Evolutionary conservation across 2,113 vertebrate genomes (phyloP).

Genomic region (Pavo muticus): DNA sequence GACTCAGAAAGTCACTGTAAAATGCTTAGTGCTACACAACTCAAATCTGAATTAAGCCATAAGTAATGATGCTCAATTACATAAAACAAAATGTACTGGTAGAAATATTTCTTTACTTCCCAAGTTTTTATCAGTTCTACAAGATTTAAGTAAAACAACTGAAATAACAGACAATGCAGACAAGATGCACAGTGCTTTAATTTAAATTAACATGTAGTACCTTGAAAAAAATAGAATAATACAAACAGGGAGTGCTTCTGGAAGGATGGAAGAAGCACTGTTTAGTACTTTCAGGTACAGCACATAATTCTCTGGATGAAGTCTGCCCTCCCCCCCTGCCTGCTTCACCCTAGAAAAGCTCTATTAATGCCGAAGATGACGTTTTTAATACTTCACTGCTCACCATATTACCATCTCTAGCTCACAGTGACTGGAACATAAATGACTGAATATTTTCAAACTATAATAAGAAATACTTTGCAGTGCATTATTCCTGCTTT

Average conservation of each 20-base stretch:
- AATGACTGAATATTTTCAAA: background rate
- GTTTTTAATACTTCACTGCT: background rate
- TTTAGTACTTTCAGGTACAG: background rate
- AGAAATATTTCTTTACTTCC: background rate
- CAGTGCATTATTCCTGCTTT: background rate
- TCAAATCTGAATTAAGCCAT: background rate
- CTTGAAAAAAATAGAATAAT: background rate
- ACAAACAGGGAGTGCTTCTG: background rate
- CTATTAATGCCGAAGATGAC: background rate
- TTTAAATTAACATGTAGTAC: background rate
- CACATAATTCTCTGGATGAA: background rate
- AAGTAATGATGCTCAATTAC: background rate
- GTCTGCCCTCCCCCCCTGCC: rapidly evolving
- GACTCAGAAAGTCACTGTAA: background rate
- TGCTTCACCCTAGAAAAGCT: background rate
- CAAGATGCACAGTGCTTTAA: background rate
- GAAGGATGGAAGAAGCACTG: background rate
- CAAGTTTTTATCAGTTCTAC: background rate
- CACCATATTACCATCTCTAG: background rate
- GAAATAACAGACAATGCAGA: background rate
- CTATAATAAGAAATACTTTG: background rate
- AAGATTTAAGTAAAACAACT: background rate
- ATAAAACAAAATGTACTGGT: background rate
- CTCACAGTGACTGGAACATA: background rate
- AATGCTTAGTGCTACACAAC: background rate